Base-by-base conservation (phyloP, 2,113 vertebrate species). In the Lichenostomus cassidix region DNA sequence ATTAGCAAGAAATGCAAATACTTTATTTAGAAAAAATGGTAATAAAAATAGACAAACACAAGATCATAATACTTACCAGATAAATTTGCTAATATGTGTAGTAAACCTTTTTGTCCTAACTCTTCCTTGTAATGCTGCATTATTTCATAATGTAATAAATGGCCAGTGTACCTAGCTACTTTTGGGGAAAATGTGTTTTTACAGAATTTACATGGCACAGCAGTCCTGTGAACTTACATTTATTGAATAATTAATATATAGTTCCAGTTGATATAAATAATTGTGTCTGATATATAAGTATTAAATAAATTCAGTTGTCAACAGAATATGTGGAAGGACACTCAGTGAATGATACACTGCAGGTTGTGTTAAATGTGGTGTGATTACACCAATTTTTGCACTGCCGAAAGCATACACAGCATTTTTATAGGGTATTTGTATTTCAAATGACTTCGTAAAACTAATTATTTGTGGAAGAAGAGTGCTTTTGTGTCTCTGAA, bases 361-460 rank as follows among this genome's bases (percentile, higher is more conserved):
- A 53, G 35, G 24, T 56, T 85, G 31, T 73, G 62, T 73, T 73
- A 70, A 89, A 92, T 71, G 56, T 42, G 16, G 56, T 42, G 15
- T 82, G 77, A 82, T 82, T 94, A 79, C 24, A 73, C 28, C 37
- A 73, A 69, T 55, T 65, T 31, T 87, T 89, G 37, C 46, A 91
- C 64, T 84, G 41, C 23, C 16, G 63, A 92, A 89, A 67, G 27
- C 62, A 69, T 33, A 49, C 2, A 2, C 76, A 58, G 58, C 56
- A 67, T 87, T 94, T 94, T 95, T 89, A 73, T 46, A 46, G 31
- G 15, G 23, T 21, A 55, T 59, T 95, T 92, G 18, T 27, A 77
- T 91, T 87, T 87, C 70, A 91, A 46, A 76, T 90, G 18, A 91
- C 84, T 75, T 92, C 2, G 3, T 88, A 70, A 89, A 95, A 75